Percentiles rank a stretch among this genome's conserved stretches.
Conservation (phyloP, 2,888 invertebrate genomes). For the Lymantria dispar region DNA sequence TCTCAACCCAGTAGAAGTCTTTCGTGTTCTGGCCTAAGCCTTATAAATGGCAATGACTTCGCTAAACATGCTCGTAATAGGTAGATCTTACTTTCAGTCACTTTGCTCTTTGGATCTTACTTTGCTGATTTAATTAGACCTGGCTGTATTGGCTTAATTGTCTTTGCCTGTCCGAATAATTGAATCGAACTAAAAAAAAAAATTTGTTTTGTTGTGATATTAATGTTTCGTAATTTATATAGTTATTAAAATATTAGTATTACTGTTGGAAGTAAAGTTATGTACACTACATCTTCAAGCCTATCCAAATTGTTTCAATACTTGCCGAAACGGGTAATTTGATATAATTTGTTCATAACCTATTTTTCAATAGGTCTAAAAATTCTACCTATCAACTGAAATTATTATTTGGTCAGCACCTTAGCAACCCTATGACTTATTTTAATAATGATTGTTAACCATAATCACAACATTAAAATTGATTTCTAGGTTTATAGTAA, state of each 20-base stretch:
- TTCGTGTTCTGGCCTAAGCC: too few relatives aligned
- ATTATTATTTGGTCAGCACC: neutral
- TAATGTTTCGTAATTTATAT: too few relatives aligned
- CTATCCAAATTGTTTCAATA: conserved; percentile 24
- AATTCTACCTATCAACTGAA: neutral
- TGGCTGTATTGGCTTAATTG: too few relatives aligned
- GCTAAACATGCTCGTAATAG: too few relatives aligned
- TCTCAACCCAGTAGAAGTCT: too few relatives aligned
- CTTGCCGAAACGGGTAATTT: conserved; percentile 30
- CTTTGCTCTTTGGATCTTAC: too few relatives aligned
- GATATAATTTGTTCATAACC: conserved; percentile 5
- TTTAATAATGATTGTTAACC: neutral
- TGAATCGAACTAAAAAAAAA: too few relatives aligned
- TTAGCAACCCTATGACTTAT: neutral
- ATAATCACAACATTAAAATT: neutral
- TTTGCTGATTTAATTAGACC: too few relatives aligned
- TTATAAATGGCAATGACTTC: too few relatives aligned
- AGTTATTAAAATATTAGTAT: neutral
- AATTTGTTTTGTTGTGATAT: too few relatives aligned
- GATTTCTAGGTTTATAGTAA: conserved; percentile 34
- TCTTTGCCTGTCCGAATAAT: too few relatives aligned
- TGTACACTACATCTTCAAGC: conserved; percentile 29
- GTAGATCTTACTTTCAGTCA: too few relatives aligned
- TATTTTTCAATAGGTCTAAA: neutral
- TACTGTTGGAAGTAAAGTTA: conserved; percentile 25